phyloP scores from a whole-genome alignment of 2,113 vertebrate genomes.

The Ciconia stormi region DNA sequence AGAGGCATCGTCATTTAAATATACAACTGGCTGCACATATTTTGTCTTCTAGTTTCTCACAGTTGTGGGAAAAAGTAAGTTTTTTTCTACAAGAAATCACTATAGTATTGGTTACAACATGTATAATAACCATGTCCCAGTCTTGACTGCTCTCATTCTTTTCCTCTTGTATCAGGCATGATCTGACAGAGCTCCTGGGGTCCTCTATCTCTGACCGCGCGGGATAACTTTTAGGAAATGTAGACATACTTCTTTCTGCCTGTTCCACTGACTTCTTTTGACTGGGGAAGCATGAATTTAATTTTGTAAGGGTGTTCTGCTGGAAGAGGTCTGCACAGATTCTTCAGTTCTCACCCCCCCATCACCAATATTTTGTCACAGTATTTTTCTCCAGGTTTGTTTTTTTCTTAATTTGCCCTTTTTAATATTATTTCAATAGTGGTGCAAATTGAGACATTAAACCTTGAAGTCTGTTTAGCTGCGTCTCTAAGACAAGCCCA shows the following conservation, averaged over 20 bases:
- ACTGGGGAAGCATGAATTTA: background rate
- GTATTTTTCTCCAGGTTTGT: background rate
- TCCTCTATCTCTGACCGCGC: background rate
- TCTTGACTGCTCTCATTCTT: background rate
- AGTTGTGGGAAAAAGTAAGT: background rate
- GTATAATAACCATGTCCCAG: background rate
- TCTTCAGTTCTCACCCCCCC: background rate
- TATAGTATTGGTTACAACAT: background rate
- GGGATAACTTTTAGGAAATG: background rate
- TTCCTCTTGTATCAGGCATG: background rate
- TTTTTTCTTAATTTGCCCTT: background rate
- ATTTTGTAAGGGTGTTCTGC: background rate
- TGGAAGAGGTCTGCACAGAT: background rate
- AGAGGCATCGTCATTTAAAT: background rate
- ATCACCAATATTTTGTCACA: background rate
- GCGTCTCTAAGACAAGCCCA: background rate
- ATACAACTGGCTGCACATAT: background rate
- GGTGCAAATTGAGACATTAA: background rate
- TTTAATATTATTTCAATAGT: background rate
- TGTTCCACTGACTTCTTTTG: background rate
- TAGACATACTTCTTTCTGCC: background rate
- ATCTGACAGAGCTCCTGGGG: background rate
- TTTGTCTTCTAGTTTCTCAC: background rate
- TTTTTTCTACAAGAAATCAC: background rate
- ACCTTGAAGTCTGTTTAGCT: background rate